Evolutionary conservation across 2,888 invertebrate species (phyloP).

Genomic region (Tanytarsus gracilentus): DNA sequence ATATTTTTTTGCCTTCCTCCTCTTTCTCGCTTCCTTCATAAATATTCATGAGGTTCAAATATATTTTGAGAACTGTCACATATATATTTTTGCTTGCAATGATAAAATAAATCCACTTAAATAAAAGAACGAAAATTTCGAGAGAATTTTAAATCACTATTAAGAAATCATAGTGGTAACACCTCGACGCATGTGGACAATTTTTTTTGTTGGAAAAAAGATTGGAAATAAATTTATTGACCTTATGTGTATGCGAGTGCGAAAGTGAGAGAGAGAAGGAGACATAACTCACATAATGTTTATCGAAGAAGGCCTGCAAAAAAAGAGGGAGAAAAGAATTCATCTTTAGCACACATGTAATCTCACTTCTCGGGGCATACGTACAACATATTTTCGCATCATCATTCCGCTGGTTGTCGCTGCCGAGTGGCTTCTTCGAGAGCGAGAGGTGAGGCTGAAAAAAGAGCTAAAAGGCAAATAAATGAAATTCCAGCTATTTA

Average conservation of each 20-base stretch:
- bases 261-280: background rate
- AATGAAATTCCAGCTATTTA: constrained; percentile 27
- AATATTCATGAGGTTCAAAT: constrained; percentile 14
- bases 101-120: background rate
- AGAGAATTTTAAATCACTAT: constrained; percentile 10
- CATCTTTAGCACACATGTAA: background rate
- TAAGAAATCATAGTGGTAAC: constrained; percentile 26
- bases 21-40: background rate
- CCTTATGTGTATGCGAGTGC: background rate
- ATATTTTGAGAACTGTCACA: constrained; percentile 11
- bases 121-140: background rate
- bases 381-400: too few relatives aligned
- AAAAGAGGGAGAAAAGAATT: background rate
- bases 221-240: constrained; percentile 1
- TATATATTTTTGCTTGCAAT: constrained; percentile 4
- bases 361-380: too few relatives aligned
- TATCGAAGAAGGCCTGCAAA: background rate
- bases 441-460: background rate
- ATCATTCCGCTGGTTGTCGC: too few relatives aligned
- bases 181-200: constrained; percentile 12
- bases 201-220: background rate
- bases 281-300: constrained; percentile 7
- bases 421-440: too few relatives aligned
- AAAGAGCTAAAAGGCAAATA: constrained; percentile 5
- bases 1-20: background rate